Evolutionary conservation across 1,140 invertebrate species (phyloP).

Genomic region (Cotesia vestalis): DNA sequence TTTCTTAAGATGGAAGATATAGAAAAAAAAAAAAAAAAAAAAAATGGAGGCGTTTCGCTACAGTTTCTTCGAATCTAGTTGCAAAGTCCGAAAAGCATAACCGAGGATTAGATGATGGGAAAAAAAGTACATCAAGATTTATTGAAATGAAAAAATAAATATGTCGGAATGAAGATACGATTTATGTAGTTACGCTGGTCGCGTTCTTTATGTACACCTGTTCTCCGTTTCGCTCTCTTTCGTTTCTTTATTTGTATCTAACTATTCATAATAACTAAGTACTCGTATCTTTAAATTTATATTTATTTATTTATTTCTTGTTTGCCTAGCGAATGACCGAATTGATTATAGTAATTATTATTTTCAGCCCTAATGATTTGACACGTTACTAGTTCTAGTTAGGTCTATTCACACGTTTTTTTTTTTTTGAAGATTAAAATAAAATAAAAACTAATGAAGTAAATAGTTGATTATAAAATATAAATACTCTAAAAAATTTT

Average conservation of each 20-base stretch:
- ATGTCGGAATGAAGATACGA: neutral
- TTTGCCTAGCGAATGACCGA: neutral
- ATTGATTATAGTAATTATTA: too few relatives aligned
- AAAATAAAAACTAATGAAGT: too few relatives aligned
- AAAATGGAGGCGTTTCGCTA: neutral
- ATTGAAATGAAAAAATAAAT: neutral
- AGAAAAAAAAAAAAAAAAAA: neutral
- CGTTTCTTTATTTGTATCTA: slow-evolving; percentile 1
- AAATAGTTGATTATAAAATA: too few relatives aligned
- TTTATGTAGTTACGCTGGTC: slow-evolving; percentile 3
- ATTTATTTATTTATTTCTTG: neutral
- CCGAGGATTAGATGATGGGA: neutral
- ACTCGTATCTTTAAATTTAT: slow-evolving; percentile 1
- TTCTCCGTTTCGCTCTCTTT: neutral
- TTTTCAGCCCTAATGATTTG: too few relatives aligned
- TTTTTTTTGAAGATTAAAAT: too few relatives aligned
- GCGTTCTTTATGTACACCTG: slow-evolving; percentile 6
- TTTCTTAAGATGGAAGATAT: neutral
- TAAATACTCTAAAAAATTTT: too few relatives aligned
- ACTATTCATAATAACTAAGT: neutral
- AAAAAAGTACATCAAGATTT: neutral
- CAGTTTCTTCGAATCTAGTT: neutral
- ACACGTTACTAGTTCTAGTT: too few relatives aligned
- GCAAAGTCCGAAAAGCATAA: neutral
- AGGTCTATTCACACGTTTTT: too few relatives aligned